Evolutionary conservation across 2,888 invertebrate species (phyloP).

Genomic region (Hirtodrosophila confusa): DNA sequence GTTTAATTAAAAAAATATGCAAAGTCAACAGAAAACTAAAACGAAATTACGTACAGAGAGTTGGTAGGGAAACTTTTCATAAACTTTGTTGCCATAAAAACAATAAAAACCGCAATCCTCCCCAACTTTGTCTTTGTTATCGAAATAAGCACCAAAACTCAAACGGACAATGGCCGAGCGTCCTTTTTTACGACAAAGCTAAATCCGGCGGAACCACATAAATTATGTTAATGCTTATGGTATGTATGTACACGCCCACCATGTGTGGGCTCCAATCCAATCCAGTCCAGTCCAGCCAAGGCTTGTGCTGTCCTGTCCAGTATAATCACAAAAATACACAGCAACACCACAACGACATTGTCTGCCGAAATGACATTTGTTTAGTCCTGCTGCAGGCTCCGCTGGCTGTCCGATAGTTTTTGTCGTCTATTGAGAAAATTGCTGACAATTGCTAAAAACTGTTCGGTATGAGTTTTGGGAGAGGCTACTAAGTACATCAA

Average conservation of each 20-base stretch:
- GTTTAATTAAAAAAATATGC: constrained; percentile 82
- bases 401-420: constrained; percentile 68
- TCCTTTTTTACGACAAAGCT: constrained; percentile 80
- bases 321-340: constrained; percentile 78
- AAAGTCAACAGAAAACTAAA: constrained; percentile 80
- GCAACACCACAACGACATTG: constrained; percentile 42
- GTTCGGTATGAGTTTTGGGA: constrained; percentile 15
- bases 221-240: constrained; percentile 83
- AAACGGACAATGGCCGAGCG: constrained; percentile 74
- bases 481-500: neutral
- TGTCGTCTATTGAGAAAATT: constrained; percentile 69
- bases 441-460: constrained; percentile 82
- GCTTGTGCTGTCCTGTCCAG: constrained; percentile 40
- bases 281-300: neutral
- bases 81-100: constrained; percentile 80
- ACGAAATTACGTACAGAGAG: constrained; percentile 52
- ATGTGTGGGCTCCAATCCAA: constrained; percentile 41
- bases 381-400: constrained; percentile 38
- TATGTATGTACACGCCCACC: constrained; percentile 81
- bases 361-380: constrained; percentile 65
- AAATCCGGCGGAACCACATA: constrained; percentile 83
- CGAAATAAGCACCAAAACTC: constrained; percentile 69
- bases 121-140: constrained; percentile 66
- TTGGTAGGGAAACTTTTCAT: constrained; percentile 61
- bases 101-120: constrained; percentile 80